Base-by-base conservation (phyloP, 1,140 invertebrate genomes). In the Spodoptera litura region DNA sequence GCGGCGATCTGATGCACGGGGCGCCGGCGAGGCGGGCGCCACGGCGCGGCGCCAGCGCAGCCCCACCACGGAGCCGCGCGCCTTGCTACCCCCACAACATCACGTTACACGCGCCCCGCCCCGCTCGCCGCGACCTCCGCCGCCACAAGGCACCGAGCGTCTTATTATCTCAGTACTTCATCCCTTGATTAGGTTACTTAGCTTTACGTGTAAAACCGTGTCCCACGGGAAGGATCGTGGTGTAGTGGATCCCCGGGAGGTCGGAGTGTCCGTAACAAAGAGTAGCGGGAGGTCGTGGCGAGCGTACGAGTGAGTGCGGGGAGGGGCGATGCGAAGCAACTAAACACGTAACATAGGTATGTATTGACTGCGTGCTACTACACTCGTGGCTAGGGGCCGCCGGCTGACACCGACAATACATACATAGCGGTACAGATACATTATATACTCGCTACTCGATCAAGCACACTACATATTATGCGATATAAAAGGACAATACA, bases 41-140 rank as follows among this genome's bases (percentile, higher is more conserved):
- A 72, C 79, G 68, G 86, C 88, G 31, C 88, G 87, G 55, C 89
- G 85, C 89, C 88, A 89, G 77, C 83, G 84, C 72, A 86, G 85
- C 79, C 84, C 83, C 77, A 79, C 68, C 64, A 82, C 80, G 75
- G 52, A 72, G 56, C 82, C 80, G 87, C 83, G 76, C 38, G 77
- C 25, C 82, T 80, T 81, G 82, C 86, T 86, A 84, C 78, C 75
- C 80, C 81, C 83, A 83, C 86, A 84, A 85, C 82, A 84, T 76
- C 15, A 85, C 79, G 72, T 74, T 74, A 74, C 35, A 25, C n/a
- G 38, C 72, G 72, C 84, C 88, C 81, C 84, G 82, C 85, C 83
- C 84, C 75, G 78, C 84, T 82, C 84, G 83, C 85, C 81, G 64
- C 61, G 62, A 74, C 62, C 11, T 38, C 59, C 62, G 49, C 51